Conservation (phyloP, 1,140 invertebrate species). For the Gonioctena quinquepunctata region DNA sequence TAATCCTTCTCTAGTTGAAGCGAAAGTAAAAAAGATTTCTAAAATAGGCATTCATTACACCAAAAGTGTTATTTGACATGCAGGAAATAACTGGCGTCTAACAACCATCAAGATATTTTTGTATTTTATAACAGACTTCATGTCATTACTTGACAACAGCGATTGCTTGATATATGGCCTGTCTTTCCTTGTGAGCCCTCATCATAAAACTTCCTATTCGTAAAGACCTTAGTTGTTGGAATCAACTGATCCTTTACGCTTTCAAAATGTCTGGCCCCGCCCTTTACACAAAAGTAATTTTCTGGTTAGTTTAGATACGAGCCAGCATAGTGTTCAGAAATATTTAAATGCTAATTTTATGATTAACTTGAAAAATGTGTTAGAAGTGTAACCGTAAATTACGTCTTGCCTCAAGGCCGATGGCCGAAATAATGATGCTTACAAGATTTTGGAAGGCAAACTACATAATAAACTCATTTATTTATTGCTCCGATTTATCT, state of each 20-base stretch:
- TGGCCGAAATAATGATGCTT: not conserved
- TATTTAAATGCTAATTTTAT: not conserved
- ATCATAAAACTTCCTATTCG: not conserved
- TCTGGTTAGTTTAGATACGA: not conserved
- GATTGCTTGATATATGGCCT: not conserved
- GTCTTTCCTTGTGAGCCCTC: not conserved
- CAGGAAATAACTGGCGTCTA: not conserved
- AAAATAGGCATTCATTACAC: no score
- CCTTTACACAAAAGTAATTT: not conserved
- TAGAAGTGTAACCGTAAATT: not conserved
- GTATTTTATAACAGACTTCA: not conserved
- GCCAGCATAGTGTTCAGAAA: not conserved
- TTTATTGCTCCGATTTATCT: not conserved
- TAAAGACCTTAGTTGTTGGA: not conserved
- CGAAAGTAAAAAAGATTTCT: no score
- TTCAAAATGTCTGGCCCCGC: not conserved
- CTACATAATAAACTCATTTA: not conserved
- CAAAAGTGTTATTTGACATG: no score
- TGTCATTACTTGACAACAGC: no score
- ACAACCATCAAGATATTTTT: not conserved
- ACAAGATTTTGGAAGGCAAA: not conserved
- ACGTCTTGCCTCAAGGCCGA: not conserved
- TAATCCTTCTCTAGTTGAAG: no score
- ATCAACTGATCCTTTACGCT: not conserved
- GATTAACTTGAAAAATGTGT: not conserved